phyloP scores from a whole-genome alignment of 2,113 vertebrate species.

The Cyprinodon tularosa region DNA sequence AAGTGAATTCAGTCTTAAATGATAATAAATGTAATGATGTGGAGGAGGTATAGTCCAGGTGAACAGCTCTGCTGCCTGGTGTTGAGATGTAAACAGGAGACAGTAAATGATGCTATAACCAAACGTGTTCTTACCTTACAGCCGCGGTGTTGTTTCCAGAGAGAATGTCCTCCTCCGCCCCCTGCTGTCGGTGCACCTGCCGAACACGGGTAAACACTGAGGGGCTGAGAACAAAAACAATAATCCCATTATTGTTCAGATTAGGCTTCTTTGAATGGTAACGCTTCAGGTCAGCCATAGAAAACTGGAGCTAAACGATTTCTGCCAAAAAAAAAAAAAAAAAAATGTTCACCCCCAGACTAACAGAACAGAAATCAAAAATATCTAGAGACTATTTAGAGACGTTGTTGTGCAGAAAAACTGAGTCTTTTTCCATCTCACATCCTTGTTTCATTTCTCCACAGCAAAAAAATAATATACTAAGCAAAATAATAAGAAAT shows the following conservation, averaged over 20 bases:
- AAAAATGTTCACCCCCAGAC: too few species aligned
- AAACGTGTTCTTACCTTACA: conserved; percentile 75
- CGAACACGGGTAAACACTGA: conserved; percentile 89
- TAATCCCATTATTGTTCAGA: neutral
- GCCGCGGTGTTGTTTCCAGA: conserved; percentile 56
- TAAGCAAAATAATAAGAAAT: too few species aligned
- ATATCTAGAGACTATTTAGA: too few species aligned
- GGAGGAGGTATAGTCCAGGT: neutral
- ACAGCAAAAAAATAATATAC: too few species aligned
- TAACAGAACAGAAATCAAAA: too few species aligned
- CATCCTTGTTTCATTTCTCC: too few species aligned
- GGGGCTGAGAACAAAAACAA: conserved; percentile 48
- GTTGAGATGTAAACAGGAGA: neutral
- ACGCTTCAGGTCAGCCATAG: neutral
- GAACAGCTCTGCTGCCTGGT: neutral
- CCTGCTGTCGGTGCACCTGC: conserved; percentile 82
- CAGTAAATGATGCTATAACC: neutral
- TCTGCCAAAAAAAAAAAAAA: too few species aligned
- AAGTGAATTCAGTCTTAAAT: too few species aligned
- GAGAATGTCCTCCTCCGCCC: conserved; percentile 67
- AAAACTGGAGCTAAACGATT: neutral
- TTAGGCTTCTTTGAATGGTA: neutral
- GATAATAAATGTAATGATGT: too few species aligned
- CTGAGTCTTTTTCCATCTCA: too few species aligned
- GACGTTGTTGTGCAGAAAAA: too few species aligned